phyloP scores from a whole-genome alignment of 2,797 vertebrate genomes.

The Gorsachius magnificus region DNA sequence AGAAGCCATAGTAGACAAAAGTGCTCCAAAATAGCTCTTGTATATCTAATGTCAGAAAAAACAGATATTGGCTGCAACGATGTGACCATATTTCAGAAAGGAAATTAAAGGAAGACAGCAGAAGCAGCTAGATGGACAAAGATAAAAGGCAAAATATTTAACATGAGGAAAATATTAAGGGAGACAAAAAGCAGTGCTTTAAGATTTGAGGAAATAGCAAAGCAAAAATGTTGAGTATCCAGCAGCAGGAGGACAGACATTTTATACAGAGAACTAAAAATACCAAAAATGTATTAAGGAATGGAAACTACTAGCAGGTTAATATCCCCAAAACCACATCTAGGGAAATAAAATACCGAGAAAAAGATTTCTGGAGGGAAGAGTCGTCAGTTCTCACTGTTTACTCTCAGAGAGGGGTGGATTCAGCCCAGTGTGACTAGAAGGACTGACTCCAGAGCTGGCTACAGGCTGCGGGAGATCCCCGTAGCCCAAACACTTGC shows the following conservation, averaged over 20 bases:
- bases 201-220: constrained; percentile 47
- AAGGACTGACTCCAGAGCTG: neutral
- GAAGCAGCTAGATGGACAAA: constrained; percentile 24
- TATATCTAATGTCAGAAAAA: neutral
- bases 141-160: constrained; percentile 67
- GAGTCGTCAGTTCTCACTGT: neutral
- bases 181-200: constrained; percentile 21
- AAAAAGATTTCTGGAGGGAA: neutral
- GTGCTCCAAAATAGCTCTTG: neutral
- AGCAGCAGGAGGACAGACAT: neutral
- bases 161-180: constrained; percentile 57
- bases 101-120: constrained; percentile 32
- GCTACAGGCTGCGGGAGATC: neutral
- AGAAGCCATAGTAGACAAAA: neutral
- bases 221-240: constrained; percentile 45
- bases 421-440: accelerated
- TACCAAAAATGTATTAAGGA: neutral
- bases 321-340: neutral
- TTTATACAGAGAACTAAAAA: constrained; percentile 38
- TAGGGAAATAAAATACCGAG: neutral
- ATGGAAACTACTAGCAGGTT: neutral
- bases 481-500: neutral
- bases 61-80: neutral
- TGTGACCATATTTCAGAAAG: neutral
- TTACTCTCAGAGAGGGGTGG: accelerated